Evolutionary conservation across 1,140 invertebrate species (phyloP), one percentile per base, ranked within the genome.

Genomic region (Cepaea nemoralis): DNA sequence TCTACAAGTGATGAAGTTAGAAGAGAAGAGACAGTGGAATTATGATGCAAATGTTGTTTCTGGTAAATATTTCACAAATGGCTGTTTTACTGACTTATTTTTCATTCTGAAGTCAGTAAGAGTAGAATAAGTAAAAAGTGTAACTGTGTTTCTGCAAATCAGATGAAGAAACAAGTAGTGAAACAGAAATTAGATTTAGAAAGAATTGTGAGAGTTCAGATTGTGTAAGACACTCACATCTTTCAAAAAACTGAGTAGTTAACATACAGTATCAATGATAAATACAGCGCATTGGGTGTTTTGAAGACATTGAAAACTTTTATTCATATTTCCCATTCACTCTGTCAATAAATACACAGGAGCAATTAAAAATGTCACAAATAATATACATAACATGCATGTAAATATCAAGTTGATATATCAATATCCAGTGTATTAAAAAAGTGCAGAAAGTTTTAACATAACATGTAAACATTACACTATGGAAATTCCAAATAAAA

Each of bases 311-410:
- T 77, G 75, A 77, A 35, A 77, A 77, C 33, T 55, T 77, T 77
- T 77, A 77, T 77, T 77, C 50, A 77, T 66, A 33, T 63, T 77
- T 77, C 75, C 45, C 73, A 45, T 35, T 63, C 75, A 63, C n/a
- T 77, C 75, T n/a, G 8, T 77, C 59, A 66, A 63, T 63, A 66
- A 63, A 63, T 77, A 77, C 75, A 77, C 75, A 77, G 31, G 48
- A 77, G n/a, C 73, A 77, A 77, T 33, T 39, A 77, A 63, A 66
- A 77, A 8, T 50, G 63, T 35, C 63, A 35, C 24, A 77, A 63
- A 24, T 39, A 77, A 45, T 5, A 42, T 35, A 19, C 63, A 77
- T 55, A 77, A 77, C 27, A 77, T 76, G 42, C 75, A 77, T 55
- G n/a, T 48, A 2, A 37, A 39, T 50, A 45, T 77, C 39, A 74